A percentile compares a stretch with the other conserved stretches of the same genome.
Evolutionary conservation across 1,140 invertebrate genomes (phyloP).

Genomic region (Acromyrmex echinatior): DNA sequence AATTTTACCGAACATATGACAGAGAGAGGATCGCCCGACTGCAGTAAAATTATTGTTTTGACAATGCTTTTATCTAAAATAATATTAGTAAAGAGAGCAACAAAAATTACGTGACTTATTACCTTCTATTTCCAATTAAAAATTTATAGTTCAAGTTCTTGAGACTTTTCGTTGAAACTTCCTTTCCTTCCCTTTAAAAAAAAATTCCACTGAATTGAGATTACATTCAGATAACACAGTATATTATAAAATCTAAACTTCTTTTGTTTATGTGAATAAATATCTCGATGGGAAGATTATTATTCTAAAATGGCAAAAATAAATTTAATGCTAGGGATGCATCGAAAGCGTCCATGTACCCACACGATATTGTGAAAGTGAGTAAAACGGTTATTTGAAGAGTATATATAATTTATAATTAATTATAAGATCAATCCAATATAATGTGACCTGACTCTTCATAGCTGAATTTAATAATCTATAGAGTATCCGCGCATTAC

Average conservation of each 20-base stretch:
- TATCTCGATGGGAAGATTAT: not conserved
- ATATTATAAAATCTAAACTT: not conserved
- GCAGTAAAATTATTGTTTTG: not conserved
- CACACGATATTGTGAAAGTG: not conserved
- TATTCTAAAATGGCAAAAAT: conserved; percentile 2
- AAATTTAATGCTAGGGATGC: conserved; percentile 24
- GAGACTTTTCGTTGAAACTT: not conserved
- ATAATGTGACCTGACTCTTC: conserved; percentile 66
- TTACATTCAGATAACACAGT: not conserved
- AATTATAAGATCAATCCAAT: conserved; percentile 49
- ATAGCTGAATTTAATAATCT: conserved; percentile 59
- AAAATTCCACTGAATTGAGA: not conserved
- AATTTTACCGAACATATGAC: conserved; percentile 30
- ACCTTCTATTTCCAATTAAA: not conserved
- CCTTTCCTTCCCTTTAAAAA: not conserved
- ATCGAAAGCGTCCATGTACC: conserved; percentile 10
- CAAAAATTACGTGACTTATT: not conserved
- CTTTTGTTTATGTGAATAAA: not conserved
- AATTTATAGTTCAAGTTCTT: conserved; percentile 14
- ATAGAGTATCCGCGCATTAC: conserved; percentile 27
- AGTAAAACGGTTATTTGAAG: conserved; percentile 21
- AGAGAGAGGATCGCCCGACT: not conserved
- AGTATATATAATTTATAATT: conserved; percentile 48
- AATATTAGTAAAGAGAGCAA: not conserved
- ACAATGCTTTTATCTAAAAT: not conserved